Conservation (phyloP, 2,797 vertebrate genomes). For the Antennarius maculatus region DNA sequence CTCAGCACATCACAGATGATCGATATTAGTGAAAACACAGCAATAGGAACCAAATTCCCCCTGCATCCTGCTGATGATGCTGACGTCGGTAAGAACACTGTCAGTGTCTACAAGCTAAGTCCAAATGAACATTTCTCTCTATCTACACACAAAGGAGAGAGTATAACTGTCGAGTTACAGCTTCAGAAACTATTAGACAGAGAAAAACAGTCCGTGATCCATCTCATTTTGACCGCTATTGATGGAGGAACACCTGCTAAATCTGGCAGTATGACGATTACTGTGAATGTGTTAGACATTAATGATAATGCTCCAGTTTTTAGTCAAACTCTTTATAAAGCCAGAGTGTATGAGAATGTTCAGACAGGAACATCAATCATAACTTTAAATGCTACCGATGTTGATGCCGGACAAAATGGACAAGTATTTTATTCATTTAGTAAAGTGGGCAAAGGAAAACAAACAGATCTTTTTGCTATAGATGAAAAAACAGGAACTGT, state of each 20-base stretch:
- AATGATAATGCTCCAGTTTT: neutral
- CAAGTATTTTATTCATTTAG: constrained; percentile 78
- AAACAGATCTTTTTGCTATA: constrained; percentile 74
- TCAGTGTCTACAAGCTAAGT: neutral
- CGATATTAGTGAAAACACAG: neutral
- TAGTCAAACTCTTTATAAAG: neutral
- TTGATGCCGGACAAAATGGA: constrained; percentile 72
- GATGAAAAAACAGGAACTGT: constrained; percentile 80
- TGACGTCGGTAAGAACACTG: neutral
- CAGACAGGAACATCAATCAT: neutral
- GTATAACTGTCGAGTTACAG: neutral
- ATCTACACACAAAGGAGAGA: neutral
- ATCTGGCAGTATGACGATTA: neutral
- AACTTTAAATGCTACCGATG: neutral
- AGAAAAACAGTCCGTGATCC: neutral
- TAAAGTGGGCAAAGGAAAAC: constrained; percentile 49
- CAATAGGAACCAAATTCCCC: neutral
- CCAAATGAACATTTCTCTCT: constrained; percentile 1
- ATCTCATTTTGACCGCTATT: neutral
- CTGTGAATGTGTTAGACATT: neutral
- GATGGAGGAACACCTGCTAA: constrained; percentile 3
- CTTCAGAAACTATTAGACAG: neutral
- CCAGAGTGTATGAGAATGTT: neutral
- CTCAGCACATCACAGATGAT: neutral
- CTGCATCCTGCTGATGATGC: neutral